These are phyloP conservation scores for Tyto alba DNA, from an alignment of 2,113 vertebrate genomes.

Conservation along the genomic window DNA sequence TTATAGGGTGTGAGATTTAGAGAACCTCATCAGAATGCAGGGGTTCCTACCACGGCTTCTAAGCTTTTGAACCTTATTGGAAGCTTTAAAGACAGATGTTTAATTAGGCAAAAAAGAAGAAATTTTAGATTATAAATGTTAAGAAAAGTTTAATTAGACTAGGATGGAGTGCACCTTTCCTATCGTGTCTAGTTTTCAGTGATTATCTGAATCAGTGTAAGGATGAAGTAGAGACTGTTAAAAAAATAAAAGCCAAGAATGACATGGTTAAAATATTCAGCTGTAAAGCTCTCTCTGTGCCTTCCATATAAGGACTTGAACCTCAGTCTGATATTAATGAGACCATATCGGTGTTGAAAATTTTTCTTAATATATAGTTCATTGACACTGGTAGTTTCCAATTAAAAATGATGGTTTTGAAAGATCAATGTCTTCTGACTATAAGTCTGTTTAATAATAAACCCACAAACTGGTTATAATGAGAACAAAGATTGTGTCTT, in stretches of 20 bases:
- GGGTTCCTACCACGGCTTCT: neutral
- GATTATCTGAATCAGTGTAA: neutral
- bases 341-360: neutral
- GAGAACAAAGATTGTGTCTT: neutral
- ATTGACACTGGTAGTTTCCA: neutral
- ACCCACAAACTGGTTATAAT: neutral
- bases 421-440: neutral
- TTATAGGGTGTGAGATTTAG: neutral
- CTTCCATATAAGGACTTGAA: neutral
- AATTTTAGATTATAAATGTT: neutral
- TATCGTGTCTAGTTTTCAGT: neutral
- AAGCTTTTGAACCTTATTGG: neutral
- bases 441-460: neutral
- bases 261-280: neutral
- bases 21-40: neutral
- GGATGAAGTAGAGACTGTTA: neutral
- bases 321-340: neutral
- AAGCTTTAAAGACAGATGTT: neutral
- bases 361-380: neutral
- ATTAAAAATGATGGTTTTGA: neutral
- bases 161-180: fast-evolving
- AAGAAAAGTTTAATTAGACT: neutral
- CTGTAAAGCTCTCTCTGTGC: neutral
- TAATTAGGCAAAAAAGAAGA: neutral
- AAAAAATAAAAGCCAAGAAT: neutral